Base-by-base conservation (phyloP, 2,888 invertebrate genomes). In the Rotaria macrura region DNA sequence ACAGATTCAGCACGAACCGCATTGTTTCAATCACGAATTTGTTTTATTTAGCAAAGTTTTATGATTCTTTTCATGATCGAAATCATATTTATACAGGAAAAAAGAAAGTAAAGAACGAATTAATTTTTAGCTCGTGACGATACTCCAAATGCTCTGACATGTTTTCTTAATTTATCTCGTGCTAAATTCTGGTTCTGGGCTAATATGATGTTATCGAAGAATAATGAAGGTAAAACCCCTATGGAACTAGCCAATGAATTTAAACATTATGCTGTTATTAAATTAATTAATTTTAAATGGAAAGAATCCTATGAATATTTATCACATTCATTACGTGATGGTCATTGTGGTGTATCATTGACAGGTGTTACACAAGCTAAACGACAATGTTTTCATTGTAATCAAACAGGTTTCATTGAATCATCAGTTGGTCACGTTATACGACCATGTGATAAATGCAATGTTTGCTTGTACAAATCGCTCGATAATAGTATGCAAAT, bases 251-350 rank as follows among this genome's bases (percentile, higher is more conserved):
- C 79, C 0, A 79, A 79, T 79, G 43, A 79, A 79, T 79, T 79
- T 79, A 43, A 43, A 79, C 79, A 79, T 43, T 79, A 79, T 43
- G 79, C 79, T 43, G 34, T 79, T 79, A 79, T 79, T 40, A 79
- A 79, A 79, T 25, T 79, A 12, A 79, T 79, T 10, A 79, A 79
- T 79, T 43, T 43, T 14, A 79, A 79, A 79, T 79, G 79, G 79
- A 79, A 79, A 79, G 79, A 79, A 79, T 79, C 79, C 4, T 79
- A 79, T 79, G 79, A 79, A 43, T n/a, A 79, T 43, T 14, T 79
- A 25, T 79, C 79, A n/a, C 79, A 79, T 79, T 79, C 79, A n/a
- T 79, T 79, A 43, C 79, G 79, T 43, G 79, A 79, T 43, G 79
- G 79, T 79, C 79, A 79, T 79, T 79, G 79, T 79, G 79, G 79